Base-by-base conservation (phyloP, 2,888 invertebrate species). In the Morpho achilles region DNA sequence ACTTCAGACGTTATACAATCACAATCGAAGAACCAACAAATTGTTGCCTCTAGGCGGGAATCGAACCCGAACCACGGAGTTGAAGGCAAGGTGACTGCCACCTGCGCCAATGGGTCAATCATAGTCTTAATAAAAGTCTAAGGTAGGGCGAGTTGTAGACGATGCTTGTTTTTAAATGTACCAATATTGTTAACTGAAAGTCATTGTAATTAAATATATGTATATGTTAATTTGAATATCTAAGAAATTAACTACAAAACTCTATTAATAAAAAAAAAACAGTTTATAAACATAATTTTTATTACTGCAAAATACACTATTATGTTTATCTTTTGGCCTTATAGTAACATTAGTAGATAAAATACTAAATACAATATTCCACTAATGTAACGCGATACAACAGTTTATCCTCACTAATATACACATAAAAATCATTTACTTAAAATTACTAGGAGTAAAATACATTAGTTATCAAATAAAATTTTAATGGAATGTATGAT, bases 321-420 rank as follows among this genome's bases (percentile, higher is more conserved):
- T 79, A 84, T 87, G 87, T 88, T 87, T 89, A 87, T 87, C 82
- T 84, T 89, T 89, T 87, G 87, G 87, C 87, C 87, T 84, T 87
- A 87, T 70, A 78, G 75, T 84, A 84, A 82, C 83, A 88, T 87
- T 86, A 87, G 86, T 86, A 82, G 83, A 84, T 68, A 82, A 77
- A 83, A 82, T 84, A 83, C 77, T 80, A 78, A 75, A 80, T 80
- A 75, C 46, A 76, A 74, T 79, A 80, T 77, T 80, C 80, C 79
- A 82, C 84, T 84, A 84, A 81, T 77, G 79, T 79, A 76, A 86
- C 79, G 77, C 77, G 74, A 82, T 89, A 89, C 89, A 89, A 89
- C 89, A 88, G 86, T 77, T 73, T 73, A 77, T 69, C 71, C 58
- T 57, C 57, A 72, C 78, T 83, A 71, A 69, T 69, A 69, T 70